A percentile compares a stretch with the other conserved stretches of the same genome.
These are phyloP conservation scores for Sakesphorus luctuosus DNA, from an alignment of 2,113 vertebrate genomes.

Conservation along the genomic window DNA sequence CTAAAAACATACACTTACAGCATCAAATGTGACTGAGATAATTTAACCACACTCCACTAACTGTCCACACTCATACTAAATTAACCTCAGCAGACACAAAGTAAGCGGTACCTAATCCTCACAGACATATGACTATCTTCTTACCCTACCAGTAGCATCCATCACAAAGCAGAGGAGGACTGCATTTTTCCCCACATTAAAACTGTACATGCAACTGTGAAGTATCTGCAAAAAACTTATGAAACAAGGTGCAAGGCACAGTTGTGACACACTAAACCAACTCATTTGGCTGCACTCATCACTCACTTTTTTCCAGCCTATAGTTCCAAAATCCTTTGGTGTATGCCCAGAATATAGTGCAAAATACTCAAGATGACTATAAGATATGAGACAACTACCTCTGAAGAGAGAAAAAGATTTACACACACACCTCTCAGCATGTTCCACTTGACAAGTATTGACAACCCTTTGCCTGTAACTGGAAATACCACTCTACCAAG, in stretches of 20 bases:
- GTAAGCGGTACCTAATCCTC: background rate
- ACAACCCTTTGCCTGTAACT: background rate
- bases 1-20: background rate
- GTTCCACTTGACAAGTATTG: background rate
- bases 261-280: background rate
- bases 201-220: accelerated
- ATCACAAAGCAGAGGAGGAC: background rate
- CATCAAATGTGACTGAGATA: background rate
- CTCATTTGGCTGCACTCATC: background rate
- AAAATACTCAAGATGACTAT: background rate
- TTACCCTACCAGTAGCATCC: background rate
- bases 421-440: background rate
- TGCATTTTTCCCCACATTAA: background rate
- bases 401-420: background rate
- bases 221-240: background rate
- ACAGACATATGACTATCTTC: background rate
- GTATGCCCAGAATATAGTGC: background rate
- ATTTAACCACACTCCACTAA: background rate
- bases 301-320: background rate
- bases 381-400: background rate
- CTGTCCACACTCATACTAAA: background rate
- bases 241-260: background rate
- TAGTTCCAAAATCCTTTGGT: background rate
- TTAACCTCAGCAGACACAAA: background rate
- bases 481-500: background rate